Evolutionary conservation across 2,888 invertebrate species (phyloP), one percentile per base, ranked within the genome.

Genomic region (Drosophila rellima): DNA sequence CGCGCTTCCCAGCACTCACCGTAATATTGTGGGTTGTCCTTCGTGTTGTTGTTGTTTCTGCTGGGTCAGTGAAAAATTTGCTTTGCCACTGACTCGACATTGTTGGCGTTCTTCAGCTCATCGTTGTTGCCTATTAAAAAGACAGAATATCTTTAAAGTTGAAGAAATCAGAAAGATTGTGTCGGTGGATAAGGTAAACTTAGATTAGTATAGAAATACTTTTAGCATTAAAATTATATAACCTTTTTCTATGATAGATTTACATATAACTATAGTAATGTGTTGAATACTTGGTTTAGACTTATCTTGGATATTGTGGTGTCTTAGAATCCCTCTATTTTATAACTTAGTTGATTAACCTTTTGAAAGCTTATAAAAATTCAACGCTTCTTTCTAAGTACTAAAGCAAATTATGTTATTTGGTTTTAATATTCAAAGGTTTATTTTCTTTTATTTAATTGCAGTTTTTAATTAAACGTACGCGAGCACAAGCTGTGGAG

Each of bases 401-500:
- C 40, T 40, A 1, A 5, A 20, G 8, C 3, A 59, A 74, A 75
- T 85, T 61, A 70, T 67, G 67, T 62, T 66, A 72, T 82, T 81
- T 66, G 48, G 45, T 70, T 68, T 76, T 59, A 48, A 64, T 74
- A 66, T 71, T 74, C 47, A 51, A 51, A 52, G 50, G 54, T 67
- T 68, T 74, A 79, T 85, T 79, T 82, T 44, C 59, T 35, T 69
- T 82, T 62, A 51, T 75, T 69, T 72, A 82, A 89, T 89, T 89
- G 86, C 63, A 83, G 70, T 88, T 89, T 85, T 89, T 89, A 88
- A 88, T 85, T 75, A 89, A 82, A 67, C 35, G 54, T 55, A 67
- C 57, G 37, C 40, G 17, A 68, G 51, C 35, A 33, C 37, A 26
- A 29, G 10, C 6, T 17, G 13, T 1, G 11, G 23, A 3, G 20